Percentiles rank a stretch among this genome's conserved stretches.
Conservation (phyloP, 2,888 invertebrate genomes). For the Papilio elwesi region DNA sequence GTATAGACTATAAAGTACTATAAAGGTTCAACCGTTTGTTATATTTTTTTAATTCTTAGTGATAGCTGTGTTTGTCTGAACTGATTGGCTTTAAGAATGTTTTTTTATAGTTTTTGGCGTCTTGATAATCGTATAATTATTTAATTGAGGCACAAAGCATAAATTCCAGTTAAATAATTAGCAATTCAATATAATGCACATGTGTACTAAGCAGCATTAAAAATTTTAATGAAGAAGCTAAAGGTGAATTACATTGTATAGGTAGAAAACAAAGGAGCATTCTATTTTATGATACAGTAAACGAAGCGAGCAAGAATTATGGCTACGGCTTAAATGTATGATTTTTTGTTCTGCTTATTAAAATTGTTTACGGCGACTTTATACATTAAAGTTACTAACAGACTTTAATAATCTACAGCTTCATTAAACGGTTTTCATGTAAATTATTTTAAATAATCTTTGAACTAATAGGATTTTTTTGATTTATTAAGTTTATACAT, state of each 20-base stretch:
- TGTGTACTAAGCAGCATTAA: neutral
- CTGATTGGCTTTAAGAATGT: too few species aligned
- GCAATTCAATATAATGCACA: neutral
- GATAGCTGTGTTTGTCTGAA: too few species aligned
- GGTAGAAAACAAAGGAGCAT: conserved; percentile 25
- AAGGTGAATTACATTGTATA: conserved; percentile 30
- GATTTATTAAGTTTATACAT: too few species aligned
- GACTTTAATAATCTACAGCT: neutral
- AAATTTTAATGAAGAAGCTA: conserved; percentile 26
- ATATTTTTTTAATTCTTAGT: too few species aligned
- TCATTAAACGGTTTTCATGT: neutral
- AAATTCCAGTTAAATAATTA: neutral
- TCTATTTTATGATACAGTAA: conserved; percentile 34
- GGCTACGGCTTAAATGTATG: conserved; percentile 26
- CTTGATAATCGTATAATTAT: too few species aligned
- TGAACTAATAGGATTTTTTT: neutral
- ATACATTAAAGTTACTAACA: conserved; percentile 17
- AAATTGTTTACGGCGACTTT: conserved; percentile 23
- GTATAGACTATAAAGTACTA: too few species aligned
- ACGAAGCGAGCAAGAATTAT: conserved; percentile 28
- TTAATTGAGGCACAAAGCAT: too few species aligned
- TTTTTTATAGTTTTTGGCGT: too few species aligned
- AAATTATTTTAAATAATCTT: conserved; percentile 1
- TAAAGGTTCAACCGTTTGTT: too few species aligned
- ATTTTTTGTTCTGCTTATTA: conserved; percentile 22